Evolutionary conservation across 2,888 invertebrate species (phyloP).

Genomic region (Campoplex nolae): DNA sequence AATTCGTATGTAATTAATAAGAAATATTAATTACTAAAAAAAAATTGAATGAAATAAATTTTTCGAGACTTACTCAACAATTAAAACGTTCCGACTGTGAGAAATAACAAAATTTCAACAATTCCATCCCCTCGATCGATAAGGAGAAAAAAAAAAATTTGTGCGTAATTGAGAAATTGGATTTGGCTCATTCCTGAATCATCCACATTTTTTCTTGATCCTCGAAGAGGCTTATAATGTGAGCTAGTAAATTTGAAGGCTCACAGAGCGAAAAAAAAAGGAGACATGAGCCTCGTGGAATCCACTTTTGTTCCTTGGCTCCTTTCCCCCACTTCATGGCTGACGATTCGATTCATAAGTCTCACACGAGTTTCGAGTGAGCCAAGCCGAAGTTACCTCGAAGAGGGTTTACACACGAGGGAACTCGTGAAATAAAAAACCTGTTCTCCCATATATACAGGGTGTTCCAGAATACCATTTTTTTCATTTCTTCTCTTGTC

Average conservation of each 20-base stretch:
- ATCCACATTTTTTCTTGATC: constrained; percentile 11
- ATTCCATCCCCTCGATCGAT: too few relatives aligned
- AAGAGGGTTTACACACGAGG: constrained; percentile 68
- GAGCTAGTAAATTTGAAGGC: constrained; percentile 13
- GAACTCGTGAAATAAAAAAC: constrained; percentile 74
- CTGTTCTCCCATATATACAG: constrained; percentile 75
- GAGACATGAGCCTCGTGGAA: constrained; percentile 22
- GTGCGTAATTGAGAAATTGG: background rate
- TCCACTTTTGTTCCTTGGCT: constrained; percentile 22
- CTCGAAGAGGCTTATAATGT: constrained; percentile 21
- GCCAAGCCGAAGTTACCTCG: constrained; percentile 72
- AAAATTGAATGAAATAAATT: background rate
- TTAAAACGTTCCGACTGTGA: too few relatives aligned
- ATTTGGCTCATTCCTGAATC: background rate
- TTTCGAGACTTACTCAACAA: background rate
- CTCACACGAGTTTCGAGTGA: constrained; percentile 36
- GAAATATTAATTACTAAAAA: background rate
- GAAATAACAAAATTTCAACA: too few relatives aligned
- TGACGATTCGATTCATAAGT: constrained; percentile 62
- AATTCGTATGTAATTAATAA: too few relatives aligned
- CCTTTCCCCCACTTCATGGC: constrained; percentile 7
- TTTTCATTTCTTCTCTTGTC: background rate
- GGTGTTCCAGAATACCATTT: background rate
- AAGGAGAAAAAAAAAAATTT: background rate
- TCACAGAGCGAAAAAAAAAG: constrained; percentile 10